phyloP scores from a whole-genome alignment of 2,888 invertebrate genomes.

The Mesorhabditis spiculigera region DNA sequence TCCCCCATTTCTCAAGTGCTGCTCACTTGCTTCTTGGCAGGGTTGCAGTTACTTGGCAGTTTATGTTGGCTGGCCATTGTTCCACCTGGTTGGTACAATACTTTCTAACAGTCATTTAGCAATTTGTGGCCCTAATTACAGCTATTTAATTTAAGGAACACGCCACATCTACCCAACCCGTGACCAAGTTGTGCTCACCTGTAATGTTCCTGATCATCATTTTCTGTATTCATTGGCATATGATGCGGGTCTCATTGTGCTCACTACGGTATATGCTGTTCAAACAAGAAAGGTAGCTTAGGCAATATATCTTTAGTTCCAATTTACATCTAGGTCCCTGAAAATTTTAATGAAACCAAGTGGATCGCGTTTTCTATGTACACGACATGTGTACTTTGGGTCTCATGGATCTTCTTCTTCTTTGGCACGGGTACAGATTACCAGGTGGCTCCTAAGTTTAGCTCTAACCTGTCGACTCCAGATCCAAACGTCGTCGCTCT shows the following conservation, averaged over 20 bases:
- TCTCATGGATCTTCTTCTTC: slow-evolving; percentile 76
- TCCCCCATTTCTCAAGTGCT: slow-evolving; percentile 74
- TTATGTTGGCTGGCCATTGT: slow-evolving; percentile 73
- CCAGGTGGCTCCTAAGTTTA: neutral
- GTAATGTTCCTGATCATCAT: slow-evolving; percentile 50
- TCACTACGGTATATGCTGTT: slow-evolving; percentile 77
- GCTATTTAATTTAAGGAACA: slow-evolving; percentile 64
- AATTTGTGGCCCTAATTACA: no score
- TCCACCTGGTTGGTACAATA: slow-evolving; percentile 57
- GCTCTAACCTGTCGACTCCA: slow-evolving; percentile 50
- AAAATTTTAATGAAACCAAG: slow-evolving; percentile 63
- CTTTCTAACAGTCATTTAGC: no score
- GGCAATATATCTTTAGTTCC: neutral
- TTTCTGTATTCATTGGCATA: slow-evolving; percentile 72
- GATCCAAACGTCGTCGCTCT: slow-evolving; percentile 72
- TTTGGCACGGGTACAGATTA: slow-evolving; percentile 69
- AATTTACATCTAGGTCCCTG: slow-evolving; percentile 66
- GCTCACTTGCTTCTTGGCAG: slow-evolving; percentile 62
- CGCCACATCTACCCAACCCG: slow-evolving; percentile 56
- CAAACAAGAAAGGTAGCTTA: slow-evolving; percentile 69
- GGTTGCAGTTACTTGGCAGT: slow-evolving; percentile 71
- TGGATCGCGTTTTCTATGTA: slow-evolving; percentile 71
- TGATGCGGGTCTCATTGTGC: slow-evolving; percentile 73
- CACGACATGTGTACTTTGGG: slow-evolving; percentile 77
- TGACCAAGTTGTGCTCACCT: slow-evolving; percentile 51